A percentile compares a stretch with the other conserved stretches of the same genome.
These are phyloP conservation scores for Percopsis transmontana DNA, from an alignment of 2,113 vertebrate species.

Conservation along the genomic window DNA sequence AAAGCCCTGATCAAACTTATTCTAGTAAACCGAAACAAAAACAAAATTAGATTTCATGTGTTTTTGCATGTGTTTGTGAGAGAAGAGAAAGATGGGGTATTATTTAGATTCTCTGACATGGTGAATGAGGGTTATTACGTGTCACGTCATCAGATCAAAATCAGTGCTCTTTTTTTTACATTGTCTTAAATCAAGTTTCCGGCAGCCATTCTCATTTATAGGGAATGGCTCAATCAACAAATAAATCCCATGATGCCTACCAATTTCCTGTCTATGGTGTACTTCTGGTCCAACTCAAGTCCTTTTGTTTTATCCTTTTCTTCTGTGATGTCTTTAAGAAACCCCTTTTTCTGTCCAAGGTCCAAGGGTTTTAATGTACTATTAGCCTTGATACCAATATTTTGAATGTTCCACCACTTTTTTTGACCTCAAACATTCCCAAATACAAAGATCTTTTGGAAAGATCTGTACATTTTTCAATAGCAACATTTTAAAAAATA, in stretches of 20 bases:
- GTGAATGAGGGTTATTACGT: constrained; percentile 25
- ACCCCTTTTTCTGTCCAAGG: constrained; percentile 32
- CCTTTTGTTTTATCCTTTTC: constrained; percentile 32
- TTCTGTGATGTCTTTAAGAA: constrained; percentile 41
- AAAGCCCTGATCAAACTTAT: constrained; percentile 12
- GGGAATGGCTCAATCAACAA: constrained; percentile 48
- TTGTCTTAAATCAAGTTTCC: constrained; percentile 61
- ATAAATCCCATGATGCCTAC: constrained; percentile 64
- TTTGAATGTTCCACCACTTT: constrained; percentile 21
- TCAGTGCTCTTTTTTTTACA: constrained; percentile 39
- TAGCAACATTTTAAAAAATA: constrained; percentile 12
- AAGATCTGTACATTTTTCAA: constrained; percentile 15
- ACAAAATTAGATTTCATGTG: not conserved
- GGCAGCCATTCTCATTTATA: constrained; percentile 48
- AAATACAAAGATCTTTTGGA: constrained; percentile 23
- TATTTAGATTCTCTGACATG: not conserved
- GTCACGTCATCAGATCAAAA: constrained; percentile 45
- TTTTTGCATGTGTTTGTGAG: constrained; percentile 5
- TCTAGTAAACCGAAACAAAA: constrained; percentile 4
- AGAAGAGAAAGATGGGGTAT: not conserved
- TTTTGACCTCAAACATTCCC: constrained; percentile 15
- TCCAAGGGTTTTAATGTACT: constrained; percentile 38
- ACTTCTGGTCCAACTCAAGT: constrained; percentile 27
- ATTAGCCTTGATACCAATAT: constrained; percentile 32
- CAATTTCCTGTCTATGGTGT: constrained; percentile 71